These are phyloP conservation scores for Phyllopteryx taeniolatus DNA, from an alignment of 2,113 vertebrate genomes.

Conservation along the genomic window DNA sequence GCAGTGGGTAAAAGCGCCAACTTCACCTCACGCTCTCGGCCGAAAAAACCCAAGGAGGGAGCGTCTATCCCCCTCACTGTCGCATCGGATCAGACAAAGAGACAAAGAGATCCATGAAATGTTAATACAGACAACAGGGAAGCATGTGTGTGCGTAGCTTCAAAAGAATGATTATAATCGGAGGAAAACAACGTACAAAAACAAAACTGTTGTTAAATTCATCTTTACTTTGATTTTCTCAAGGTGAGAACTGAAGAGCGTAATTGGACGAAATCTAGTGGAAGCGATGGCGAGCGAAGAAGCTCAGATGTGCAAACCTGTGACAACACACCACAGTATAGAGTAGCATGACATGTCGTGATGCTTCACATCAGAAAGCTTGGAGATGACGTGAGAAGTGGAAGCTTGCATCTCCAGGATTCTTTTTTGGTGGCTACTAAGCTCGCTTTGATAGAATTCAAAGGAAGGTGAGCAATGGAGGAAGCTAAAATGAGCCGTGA, in stretches of 20 bases:
- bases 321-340: conserved; percentile 12
- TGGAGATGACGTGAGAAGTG: neutral
- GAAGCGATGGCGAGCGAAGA: conserved; percentile 36
- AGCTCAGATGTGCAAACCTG: conserved; percentile 43
- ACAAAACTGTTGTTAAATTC: conserved; percentile 29
- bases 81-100: neutral
- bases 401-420: neutral
- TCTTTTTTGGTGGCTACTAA: neutral
- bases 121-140: conserved; percentile 50
- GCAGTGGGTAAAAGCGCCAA: conserved; percentile 51
- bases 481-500: neutral
- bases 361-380: conserved; percentile 6
- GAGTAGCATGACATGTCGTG: conserved; percentile 19
- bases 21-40: conserved; percentile 24
- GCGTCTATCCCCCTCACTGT: neutral
- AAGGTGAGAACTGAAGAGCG: neutral
- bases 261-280: conserved; percentile 29
- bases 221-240: conserved; percentile 40
- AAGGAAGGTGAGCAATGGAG: neutral
- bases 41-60: conserved; percentile 18
- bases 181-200: conserved; percentile 71
- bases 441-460: neutral
- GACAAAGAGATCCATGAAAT: conserved; percentile 38
- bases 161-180: conserved; percentile 46
- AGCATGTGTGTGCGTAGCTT: conserved; percentile 16